Evolutionary conservation across 2,888 invertebrate genomes (phyloP), one percentile per base, ranked within the genome.

Genomic region (Gandaritis pyraliata): DNA sequence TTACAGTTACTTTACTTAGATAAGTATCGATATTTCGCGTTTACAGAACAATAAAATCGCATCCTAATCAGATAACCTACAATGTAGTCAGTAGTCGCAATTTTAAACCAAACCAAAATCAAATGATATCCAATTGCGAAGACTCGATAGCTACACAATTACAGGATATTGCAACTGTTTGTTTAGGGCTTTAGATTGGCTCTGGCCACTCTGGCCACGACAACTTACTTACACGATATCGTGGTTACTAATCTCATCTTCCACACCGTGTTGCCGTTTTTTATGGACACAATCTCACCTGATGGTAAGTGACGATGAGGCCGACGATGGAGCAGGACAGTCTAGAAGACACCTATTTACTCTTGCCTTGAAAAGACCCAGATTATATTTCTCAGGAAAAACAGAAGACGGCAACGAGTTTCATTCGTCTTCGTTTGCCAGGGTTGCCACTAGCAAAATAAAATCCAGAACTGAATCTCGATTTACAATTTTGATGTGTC

Each of bases 141-240:
- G 64, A 58, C 60, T 73, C 72, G 73, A 73, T 72, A 71, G 73
- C 77, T 75, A 79, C 77, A 68, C 74, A 16, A 13, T 41, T 41
- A 41, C 41, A 78, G 79, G 79, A 80, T 79, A 79, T 72, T 69
- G 64, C 61, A 50, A 33, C 6, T 15, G 7, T 13, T 15, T 13
- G 1, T 41, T 13, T 41, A 6, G 30, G 10, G 2, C 33, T 33
- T 8, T 2, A 33, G 0, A 33, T 33, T 33, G 1, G 33, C 33
- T 10, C 5, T 1, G 8, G 33, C 8, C 33, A 33, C 33, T 7
- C 2, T 23, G 23, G 23, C 3, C 6, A 23, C 23, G 23, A 23
- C 23, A 23, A 5, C 23, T n/a, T n/a, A n/a, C n/a, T n/a, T 23
- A 6, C 23, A 23, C 23, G 23, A 23, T 2, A 23, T 23, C 6